Evolutionary conservation across 2,888 invertebrate species (phyloP).

Genomic region (Proisotoma minuta): DNA sequence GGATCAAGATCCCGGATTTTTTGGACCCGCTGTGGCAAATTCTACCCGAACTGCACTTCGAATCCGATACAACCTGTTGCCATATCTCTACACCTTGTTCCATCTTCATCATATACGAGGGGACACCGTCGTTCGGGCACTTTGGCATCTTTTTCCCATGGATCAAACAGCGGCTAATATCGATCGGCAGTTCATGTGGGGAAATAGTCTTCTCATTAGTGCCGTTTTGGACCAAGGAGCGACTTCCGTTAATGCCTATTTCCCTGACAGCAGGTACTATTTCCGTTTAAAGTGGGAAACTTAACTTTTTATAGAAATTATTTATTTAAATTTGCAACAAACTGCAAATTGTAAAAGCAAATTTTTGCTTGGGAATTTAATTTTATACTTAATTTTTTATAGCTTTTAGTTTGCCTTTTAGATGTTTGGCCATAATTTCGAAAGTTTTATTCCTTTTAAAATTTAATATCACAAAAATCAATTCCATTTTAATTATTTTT

Average conservation of each 20-base stretch:
- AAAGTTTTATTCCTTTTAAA: too few species aligned
- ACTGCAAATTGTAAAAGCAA: too few species aligned
- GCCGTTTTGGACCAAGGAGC: constrained; percentile 61
- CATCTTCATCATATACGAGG: constrained; percentile 66
- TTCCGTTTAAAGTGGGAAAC: too few species aligned
- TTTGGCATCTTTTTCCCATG: constrained; percentile 47
- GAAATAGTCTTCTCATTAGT: constrained; percentile 55
- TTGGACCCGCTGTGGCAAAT: constrained; percentile 63
- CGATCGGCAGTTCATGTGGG: constrained; percentile 51
- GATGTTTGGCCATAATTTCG: too few species aligned
- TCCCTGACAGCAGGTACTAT: constrained; percentile 48
- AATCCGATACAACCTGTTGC: constrained; percentile 67
- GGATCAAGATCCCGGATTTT: constrained; percentile 72
- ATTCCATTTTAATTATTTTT: too few species aligned
- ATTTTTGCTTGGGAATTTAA: too few species aligned
- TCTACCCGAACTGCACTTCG: constrained; percentile 63
- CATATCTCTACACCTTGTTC: constrained; percentile 76
- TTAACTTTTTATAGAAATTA: too few species aligned
- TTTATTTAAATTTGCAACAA: too few species aligned
- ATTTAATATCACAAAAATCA: too few species aligned
- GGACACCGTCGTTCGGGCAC: constrained; percentile 37
- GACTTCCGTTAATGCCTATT: constrained; percentile 48
- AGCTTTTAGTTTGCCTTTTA: too few species aligned
- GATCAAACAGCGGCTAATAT: constrained; percentile 46
- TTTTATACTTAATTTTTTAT: too few species aligned